Evolutionary conservation across 2,797 vertebrate species (phyloP).

Genomic region (Hydrocynus forskahlii): DNA sequence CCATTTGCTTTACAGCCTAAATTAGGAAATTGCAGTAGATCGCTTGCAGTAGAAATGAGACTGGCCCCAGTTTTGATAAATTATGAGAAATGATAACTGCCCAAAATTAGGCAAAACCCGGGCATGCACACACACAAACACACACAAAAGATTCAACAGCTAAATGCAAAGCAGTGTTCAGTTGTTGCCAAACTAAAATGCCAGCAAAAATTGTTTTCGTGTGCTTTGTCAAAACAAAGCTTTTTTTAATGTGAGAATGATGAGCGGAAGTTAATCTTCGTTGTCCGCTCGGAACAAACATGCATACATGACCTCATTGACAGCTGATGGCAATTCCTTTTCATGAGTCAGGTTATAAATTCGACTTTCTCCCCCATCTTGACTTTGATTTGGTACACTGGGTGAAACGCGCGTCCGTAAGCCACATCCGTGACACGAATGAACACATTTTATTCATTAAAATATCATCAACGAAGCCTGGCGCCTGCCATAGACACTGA

Average conservation of each 20-base stretch:
- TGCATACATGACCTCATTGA: conserved; percentile 44
- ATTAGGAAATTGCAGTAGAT: conserved; percentile 57
- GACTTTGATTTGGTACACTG: conserved; percentile 54
- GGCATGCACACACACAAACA: conserved; percentile 1
- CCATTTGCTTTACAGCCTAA: conserved; percentile 65
- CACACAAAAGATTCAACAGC: conserved; percentile 22
- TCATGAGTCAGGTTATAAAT: conserved; percentile 53
- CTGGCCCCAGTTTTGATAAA: conserved; percentile 42
- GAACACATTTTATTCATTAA: conserved; percentile 62
- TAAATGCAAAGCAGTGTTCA: conserved; percentile 38
- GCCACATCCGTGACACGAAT: conserved; percentile 58
- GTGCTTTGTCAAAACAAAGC: conserved; percentile 40
- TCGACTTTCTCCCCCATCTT: conserved; percentile 33
- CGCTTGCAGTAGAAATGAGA: conserved; percentile 51
- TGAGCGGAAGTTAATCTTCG: conserved; percentile 33
- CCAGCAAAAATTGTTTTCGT: conserved; percentile 13
- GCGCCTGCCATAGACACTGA: conserved; percentile 53
- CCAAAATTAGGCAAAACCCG: conserved; percentile 13
- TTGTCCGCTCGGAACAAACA: conserved; percentile 48
- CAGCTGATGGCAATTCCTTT: conserved; percentile 43
- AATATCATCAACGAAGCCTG: conserved; percentile 54
- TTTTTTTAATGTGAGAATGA: conserved; percentile 35
- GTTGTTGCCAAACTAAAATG: conserved; percentile 8
- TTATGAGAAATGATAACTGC: conserved; percentile 40
- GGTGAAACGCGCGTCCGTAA: conserved; percentile 53